These are phyloP conservation scores for Pavo muticus DNA, from an alignment of 2,113 vertebrate species.

Conservation along the genomic window DNA sequence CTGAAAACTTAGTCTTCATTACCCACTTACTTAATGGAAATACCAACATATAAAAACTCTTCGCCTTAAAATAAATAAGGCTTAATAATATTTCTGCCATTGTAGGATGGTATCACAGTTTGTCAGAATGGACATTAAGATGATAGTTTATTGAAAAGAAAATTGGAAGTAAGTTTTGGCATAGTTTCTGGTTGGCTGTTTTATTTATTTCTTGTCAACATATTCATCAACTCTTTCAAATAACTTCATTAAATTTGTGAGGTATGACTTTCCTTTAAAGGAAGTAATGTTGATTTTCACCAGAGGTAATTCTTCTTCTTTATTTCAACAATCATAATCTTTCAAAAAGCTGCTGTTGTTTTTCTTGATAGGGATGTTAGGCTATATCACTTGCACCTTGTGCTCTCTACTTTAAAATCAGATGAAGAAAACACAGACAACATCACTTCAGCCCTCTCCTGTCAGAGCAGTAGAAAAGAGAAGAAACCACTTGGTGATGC, in stretches of 20 bases:
- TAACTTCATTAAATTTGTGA: neutral
- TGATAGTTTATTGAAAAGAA: neutral
- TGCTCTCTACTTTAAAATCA: neutral
- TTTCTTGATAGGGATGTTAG: neutral
- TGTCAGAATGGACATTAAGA: neutral
- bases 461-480: neutral
- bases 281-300: neutral
- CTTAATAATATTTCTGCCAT: neutral
- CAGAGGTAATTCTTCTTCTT: neutral
- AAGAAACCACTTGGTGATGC: neutral
- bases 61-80: neutral
- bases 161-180: neutral
- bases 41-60: neutral
- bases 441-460: neutral
- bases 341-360: neutral
- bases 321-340: neutral
- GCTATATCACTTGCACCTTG: neutral
- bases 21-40: neutral
- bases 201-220: neutral
- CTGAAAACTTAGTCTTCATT: neutral
- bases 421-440: neutral
- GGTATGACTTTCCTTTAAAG: neutral
- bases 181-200: neutral
- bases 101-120: neutral
- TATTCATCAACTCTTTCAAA: neutral